phyloP scores from a whole-genome alignment of 2,113 vertebrate genomes.

The Pseudolaguvia tuberculata region DNA sequence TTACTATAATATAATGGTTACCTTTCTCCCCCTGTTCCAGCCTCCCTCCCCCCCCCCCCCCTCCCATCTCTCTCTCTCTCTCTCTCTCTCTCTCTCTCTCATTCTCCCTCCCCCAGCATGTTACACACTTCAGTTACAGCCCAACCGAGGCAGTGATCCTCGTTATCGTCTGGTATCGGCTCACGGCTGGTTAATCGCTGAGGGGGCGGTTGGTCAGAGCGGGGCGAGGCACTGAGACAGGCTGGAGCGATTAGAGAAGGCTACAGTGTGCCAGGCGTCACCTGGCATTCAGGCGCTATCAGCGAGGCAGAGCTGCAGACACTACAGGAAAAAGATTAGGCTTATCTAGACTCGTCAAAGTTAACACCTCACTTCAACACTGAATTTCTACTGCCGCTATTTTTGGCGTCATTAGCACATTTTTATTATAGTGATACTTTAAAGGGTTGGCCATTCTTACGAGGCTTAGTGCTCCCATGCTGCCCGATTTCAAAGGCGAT shows the following conservation, averaged over 20 bases:
- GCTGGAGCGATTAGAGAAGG: conserved; percentile 27
- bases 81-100: conserved; percentile 1
- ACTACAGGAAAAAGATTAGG: neutral
- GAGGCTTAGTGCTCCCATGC: neutral
- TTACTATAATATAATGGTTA: neutral
- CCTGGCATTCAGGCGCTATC: conserved; percentile 22
- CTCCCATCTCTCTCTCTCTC: neutral
- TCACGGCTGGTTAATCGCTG: conserved; percentile 57
- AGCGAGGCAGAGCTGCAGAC: conserved; percentile 4
- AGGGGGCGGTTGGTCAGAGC: conserved; percentile 58
- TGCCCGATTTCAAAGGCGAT: neutral
- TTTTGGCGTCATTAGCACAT: neutral
- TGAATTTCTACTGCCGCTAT: neutral
- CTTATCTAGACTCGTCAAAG: conserved; percentile 3
- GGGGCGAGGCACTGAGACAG: conserved; percentile 19
- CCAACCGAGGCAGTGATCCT: conserved; percentile 20
- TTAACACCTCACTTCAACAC: neutral
- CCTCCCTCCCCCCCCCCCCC: neutral
- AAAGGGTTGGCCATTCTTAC: neutral
- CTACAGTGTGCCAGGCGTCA: conserved; percentile 28
- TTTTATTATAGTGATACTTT: neutral
- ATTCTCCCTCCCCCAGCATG: conserved; percentile 9
- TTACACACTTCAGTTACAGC: conserved; percentile 6
- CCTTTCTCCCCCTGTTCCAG: neutral
- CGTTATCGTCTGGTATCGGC: conserved; percentile 33